Evolutionary conservation across 2,113 vertebrate genomes (phyloP).

Genomic region (Pollimyrus isidori): DNA sequence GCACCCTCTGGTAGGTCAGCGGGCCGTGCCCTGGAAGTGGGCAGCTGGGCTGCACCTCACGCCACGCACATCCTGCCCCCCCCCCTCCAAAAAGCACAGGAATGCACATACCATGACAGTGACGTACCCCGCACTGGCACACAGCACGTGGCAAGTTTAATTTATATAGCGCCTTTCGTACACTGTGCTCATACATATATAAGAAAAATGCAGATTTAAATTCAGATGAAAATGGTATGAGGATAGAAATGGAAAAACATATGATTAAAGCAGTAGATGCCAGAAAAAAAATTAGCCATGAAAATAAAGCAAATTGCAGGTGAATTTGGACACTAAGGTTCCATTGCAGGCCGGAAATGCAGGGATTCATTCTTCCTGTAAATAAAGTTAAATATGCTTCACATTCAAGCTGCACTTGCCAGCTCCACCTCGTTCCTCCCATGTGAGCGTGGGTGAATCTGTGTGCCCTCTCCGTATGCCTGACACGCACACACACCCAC

Average conservation of each 20-base stretch:
- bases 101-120: not conserved
- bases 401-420: not conserved
- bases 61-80: not conserved
- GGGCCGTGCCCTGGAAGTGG: too few species aligned
- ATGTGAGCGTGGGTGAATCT: not conserved
- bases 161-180: not conserved
- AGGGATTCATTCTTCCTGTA: not conserved
- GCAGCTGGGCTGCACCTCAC: not conserved
- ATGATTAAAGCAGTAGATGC: not conserved
- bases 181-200: not conserved
- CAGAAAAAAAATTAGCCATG: not conserved
- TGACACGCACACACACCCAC: not conserved
- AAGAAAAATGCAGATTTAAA: not conserved
- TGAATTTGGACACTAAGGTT: not conserved
- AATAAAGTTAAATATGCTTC: not conserved
- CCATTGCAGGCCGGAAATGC: not conserved
- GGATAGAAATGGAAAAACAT: not conserved
- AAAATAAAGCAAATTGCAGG: not conserved
- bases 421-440: not conserved
- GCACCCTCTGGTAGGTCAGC: constrained; percentile 68
- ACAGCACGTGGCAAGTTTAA: not conserved
- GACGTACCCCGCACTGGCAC: not conserved
- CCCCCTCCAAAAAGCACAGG: not conserved
- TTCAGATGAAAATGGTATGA: not conserved
- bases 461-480: not conserved